Evolutionary conservation across 2,113 vertebrate genomes (phyloP).

Genomic region (Hippopotamus amphibius): DNA sequence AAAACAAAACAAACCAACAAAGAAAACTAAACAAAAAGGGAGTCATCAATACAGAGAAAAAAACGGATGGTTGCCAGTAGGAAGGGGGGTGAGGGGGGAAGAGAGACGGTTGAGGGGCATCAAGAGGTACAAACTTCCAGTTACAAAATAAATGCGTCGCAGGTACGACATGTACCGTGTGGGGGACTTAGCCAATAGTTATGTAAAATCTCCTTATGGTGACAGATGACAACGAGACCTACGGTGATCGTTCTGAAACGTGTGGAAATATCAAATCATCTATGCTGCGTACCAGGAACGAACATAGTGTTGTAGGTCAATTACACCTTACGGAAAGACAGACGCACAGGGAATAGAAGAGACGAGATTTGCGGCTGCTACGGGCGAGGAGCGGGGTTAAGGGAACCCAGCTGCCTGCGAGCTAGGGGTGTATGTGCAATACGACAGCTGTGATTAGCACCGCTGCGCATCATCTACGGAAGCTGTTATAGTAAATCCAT

Average conservation of each 20-base stretch:
- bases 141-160: not conserved
- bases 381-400: not conserved
- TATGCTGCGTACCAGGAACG: not conserved
- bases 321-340: not conserved
- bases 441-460: accelerated
- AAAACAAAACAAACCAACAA: not conserved
- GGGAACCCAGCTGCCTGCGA: too few relatives aligned
- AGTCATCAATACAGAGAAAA: not conserved
- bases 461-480: accelerated
- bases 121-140: not conserved
- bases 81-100: not conserved
- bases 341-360: not conserved
- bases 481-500: not conserved
- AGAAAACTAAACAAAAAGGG: not conserved
- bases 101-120: not conserved
- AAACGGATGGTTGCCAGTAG: not conserved
- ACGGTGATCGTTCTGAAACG: not conserved
- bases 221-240: not conserved
- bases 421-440: not conserved
- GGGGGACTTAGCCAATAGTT: not conserved
- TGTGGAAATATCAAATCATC: not conserved
- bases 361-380: not conserved
- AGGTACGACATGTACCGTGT: not conserved
- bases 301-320: not conserved
- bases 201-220: not conserved